Evolutionary conservation across 2,113 vertebrate genomes (phyloP), one percentile per base, ranked within the genome.

Genomic region (Chitala chitala): DNA sequence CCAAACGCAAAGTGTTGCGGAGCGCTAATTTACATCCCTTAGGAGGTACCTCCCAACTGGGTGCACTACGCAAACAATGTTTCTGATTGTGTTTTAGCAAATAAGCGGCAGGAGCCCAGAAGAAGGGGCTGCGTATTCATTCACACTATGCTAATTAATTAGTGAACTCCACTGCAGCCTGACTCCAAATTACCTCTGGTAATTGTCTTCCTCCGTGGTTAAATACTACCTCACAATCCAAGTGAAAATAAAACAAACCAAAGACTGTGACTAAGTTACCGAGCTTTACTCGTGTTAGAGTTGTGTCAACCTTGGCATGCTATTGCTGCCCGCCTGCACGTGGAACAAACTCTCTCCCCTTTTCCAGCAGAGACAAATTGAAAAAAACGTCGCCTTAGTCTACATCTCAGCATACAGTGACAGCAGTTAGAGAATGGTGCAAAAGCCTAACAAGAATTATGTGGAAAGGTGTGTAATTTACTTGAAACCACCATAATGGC

Each of bases 91-190:
- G 72, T 73, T 73, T 73, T 53, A 70, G 64, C 59, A 75, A 75
- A 69, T 75, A 75, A 75, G 24, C 73, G 48, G 50, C 33, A 64
- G 64, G 73, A 58, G 64, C 51, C 20, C 38, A 26, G 63, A 50
- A 56, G 51, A 46, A 44, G 58, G 76, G 73, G 61, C 24, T n/a
- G 31, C 54, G 9, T 73, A 63, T 77, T 78, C 65, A 72, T 80
- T 81, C 71, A 61, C 72, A 70, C 73, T 69, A 8, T 22, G 48
- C 58, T 80, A 82, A 84, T 84, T 82, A 84, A 84, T 84, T 79
- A 80, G 54, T 69, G 17, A 40, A 46, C 72, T 71, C 71, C 71
- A 44, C 77, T 66, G 72, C 72, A 73, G 65, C 63, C 48, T 24
- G 56, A 56, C 76, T 72, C 61, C n/a, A 69, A 73, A 73, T 48